Evolutionary conservation across 1,140 invertebrate genomes (phyloP), one percentile per base, ranked within the genome.

Genomic region (Rhynchophorus ferrugineus): DNA sequence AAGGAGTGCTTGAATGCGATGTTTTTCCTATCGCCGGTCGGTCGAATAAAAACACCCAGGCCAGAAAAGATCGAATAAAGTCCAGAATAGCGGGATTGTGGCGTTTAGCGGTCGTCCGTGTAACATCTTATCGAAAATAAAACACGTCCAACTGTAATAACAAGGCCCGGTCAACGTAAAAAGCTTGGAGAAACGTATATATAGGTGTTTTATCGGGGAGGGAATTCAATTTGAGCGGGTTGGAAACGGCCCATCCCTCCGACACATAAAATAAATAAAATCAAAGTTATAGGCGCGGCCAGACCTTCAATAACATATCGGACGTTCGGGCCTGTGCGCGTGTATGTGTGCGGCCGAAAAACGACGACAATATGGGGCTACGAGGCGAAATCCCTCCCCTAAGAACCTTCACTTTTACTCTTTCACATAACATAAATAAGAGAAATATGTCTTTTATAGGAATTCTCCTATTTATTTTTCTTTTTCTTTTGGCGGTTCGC

Each of bases 71-170:
- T 11, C 35, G 13, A 37, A 3, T 14, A 37, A 37, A 3, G 13
- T 16, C 17, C 13, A 41, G 11, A 19, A 41, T 41, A 41, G 11
- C 38, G 11, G 11, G 24, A 5, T 38, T 7, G 5, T 38, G 36
- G 36, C 16, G 5, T 38, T 17, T 38, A 17, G 11, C 6, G 16
- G n/a, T 17, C 36, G 16, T 5, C n/a, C 11, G 41, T 13, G 14
- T 11, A 43, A 43, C 18, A 21, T 43, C 14, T 21, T 9, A 17
- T 18, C 19, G 6, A 22, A 43, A 6, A 43, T 5, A 9, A 43
- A n/a, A n/a, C 19, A 21, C 18, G 22, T 43, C 20, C 41, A 43
- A 43, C 22, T 21, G 19, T 43, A 18, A 43, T 43, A 11, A 43
- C 19, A 3, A 20, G 41, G 14, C 19, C 18, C 19, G 20, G 22